Evolutionary conservation across 2,888 invertebrate species (phyloP).

Genomic region (Orthosia gracilis): DNA sequence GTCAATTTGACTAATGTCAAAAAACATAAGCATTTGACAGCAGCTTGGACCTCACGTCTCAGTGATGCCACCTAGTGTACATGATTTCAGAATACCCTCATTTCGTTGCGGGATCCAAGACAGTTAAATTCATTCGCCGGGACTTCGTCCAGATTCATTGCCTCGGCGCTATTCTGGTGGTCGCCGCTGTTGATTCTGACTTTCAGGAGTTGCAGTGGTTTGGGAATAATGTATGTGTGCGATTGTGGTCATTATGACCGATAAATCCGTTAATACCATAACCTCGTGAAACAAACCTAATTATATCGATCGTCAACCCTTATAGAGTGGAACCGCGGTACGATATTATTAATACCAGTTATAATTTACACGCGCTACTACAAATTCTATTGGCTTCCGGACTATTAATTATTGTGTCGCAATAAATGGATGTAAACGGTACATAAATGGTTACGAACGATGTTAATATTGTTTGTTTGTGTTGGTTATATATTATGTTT

Average conservation of each 20-base stretch:
- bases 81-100: too few species aligned
- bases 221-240: too few species aligned
- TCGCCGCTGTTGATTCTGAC: too few species aligned
- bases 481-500: not conserved
- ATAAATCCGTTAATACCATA: constrained; percentile 27
- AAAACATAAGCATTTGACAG: too few species aligned
- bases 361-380: constrained; percentile 47
- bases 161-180: too few species aligned
- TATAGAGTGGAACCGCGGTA: not conserved
- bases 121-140: too few species aligned
- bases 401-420: constrained; percentile 48
- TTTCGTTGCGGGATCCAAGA: too few species aligned
- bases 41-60: too few species aligned
- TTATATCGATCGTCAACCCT: constrained; percentile 27
- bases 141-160: too few species aligned
- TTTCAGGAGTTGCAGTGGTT: too few species aligned
- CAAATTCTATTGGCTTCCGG: constrained; percentile 33
- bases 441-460: constrained; percentile 42
- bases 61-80: too few species aligned
- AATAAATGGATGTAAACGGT: constrained; percentile 28
- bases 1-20: too few species aligned
- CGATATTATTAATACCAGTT: constrained; percentile 45
- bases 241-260: constrained; percentile 4
- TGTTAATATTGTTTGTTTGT: constrained; percentile 13
- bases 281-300: constrained; percentile 50